Evolutionary conservation across 1,140 invertebrate genomes (phyloP).

Genomic region (Drosophila lacteicornis): DNA sequence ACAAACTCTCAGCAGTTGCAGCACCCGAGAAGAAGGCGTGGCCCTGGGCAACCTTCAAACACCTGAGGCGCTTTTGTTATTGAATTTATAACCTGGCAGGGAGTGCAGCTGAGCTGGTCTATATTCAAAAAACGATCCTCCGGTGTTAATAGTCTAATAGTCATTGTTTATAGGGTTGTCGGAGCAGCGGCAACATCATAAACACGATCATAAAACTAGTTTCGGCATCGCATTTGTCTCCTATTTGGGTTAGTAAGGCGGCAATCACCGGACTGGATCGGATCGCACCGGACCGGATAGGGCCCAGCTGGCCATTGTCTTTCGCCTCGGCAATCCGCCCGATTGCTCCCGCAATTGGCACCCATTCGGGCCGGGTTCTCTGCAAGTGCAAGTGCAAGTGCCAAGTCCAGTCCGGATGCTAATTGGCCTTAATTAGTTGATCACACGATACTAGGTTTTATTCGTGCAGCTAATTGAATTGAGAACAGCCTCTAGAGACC

Average conservation of each 20-base stretch:
- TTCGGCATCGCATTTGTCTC: slow-evolving; percentile 63
- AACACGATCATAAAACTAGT: slow-evolving; percentile 69
- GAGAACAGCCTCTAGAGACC: background rate
- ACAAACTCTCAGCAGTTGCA: slow-evolving; percentile 31
- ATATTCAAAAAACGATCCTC: slow-evolving; percentile 21
- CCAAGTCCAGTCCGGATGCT: slow-evolving; percentile 64
- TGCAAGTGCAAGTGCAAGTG: slow-evolving; percentile 68
- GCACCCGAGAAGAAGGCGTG: slow-evolving; percentile 21
- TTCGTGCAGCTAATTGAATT: slow-evolving; percentile 12
- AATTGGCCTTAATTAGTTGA: slow-evolving; percentile 70
- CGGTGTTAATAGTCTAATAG: slow-evolving; percentile 46
- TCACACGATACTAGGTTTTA: slow-evolving; percentile 15
- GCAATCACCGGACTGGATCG: slow-evolving; percentile 31
- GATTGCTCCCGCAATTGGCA: slow-evolving; percentile 66
- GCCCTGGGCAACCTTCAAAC: slow-evolving; percentile 50
- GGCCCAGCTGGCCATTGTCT: slow-evolving; percentile 46
- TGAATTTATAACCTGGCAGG: slow-evolving; percentile 27
- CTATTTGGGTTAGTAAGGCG: slow-evolving; percentile 76
- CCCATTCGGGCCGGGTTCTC: slow-evolving; percentile 44
- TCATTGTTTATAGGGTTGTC: slow-evolving; percentile 65
- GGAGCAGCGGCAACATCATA: slow-evolving; percentile 45
- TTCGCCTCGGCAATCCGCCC: slow-evolving; percentile 31
- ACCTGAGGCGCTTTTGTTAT: slow-evolving; percentile 37
- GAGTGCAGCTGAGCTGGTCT: slow-evolving; percentile 18
- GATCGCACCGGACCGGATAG: slow-evolving; percentile 33